phyloP scores from a whole-genome alignment of 2,888 invertebrate species.

The Limenitis camilla region DNA sequence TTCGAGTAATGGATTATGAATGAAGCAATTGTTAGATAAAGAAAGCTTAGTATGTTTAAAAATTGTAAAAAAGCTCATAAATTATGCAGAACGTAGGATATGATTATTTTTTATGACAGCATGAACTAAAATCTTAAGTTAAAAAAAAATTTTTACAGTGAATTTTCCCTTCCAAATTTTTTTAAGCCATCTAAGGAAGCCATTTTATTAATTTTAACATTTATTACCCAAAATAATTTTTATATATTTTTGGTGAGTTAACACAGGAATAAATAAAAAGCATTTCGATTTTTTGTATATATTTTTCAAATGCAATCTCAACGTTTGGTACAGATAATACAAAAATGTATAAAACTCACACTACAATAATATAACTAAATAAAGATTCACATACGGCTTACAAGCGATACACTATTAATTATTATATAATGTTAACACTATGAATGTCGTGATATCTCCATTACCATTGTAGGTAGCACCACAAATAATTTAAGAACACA shows the following conservation, averaged over 20 bases:
- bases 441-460: not conserved
- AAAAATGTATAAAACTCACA: constrained; percentile 71
- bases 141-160: no score
- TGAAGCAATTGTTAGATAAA: no score
- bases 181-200: not conserved
- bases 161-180: no score
- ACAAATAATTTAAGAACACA: constrained; percentile 11
- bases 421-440: constrained; percentile 31
- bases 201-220: not conserved
- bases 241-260: not conserved
- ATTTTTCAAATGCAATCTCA: constrained; percentile 72
- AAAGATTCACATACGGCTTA: constrained; percentile 49
- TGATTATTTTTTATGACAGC: no score
- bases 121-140: no score
- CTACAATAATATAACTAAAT: constrained; percentile 36
- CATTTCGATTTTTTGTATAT: constrained; percentile 44
- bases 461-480: constrained; percentile 17
- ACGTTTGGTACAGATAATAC: constrained; percentile 69
- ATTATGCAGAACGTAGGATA: no score
- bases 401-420: constrained; percentile 37
- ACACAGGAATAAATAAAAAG: constrained; percentile 31
- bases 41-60: no score
- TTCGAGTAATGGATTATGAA: no score
- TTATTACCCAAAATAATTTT: not conserved
- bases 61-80: no score